phyloP scores from a whole-genome alignment of 1,140 invertebrate species.

The Dryas iulia region DNA sequence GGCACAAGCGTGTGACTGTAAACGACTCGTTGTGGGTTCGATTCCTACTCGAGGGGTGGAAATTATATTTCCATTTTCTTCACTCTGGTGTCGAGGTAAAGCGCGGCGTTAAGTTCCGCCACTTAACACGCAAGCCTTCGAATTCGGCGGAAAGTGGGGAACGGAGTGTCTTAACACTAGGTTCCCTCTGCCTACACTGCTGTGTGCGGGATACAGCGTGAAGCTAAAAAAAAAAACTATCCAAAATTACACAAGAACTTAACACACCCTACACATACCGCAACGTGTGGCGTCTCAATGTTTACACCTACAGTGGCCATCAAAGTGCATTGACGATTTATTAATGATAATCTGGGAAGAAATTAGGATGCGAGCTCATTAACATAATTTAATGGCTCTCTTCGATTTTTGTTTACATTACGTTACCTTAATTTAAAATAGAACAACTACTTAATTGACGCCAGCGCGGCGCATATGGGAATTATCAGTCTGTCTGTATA shows the following conservation, averaged over 20 bases:
- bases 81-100: too few relatives aligned
- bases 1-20: too few relatives aligned
- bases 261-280: neutral
- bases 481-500: neutral
- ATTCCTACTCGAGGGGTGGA: too few relatives aligned
- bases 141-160: too few relatives aligned
- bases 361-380: slow-evolving; percentile 23
- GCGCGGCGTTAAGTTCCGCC: too few relatives aligned
- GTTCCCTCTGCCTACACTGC: too few relatives aligned
- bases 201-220: too few relatives aligned
- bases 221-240: neutral
- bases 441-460: neutral
- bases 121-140: too few relatives aligned
- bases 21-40: too few relatives aligned
- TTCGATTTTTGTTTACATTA: slow-evolving; percentile 2
- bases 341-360: slow-evolving; percentile 21
- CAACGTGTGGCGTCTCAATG: slow-evolving; percentile 20
- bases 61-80: too few relatives aligned
- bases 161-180: too few relatives aligned
- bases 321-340: slow-evolving; percentile 20
- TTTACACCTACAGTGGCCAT: slow-evolving; percentile 30
- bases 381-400: slow-evolving; percentile 19
- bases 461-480: neutral
- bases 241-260: neutral
- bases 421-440: neutral